These are phyloP conservation scores for Junonia oenone DNA, from an alignment of 2,888 invertebrate genomes.

Conservation along the genomic window DNA sequence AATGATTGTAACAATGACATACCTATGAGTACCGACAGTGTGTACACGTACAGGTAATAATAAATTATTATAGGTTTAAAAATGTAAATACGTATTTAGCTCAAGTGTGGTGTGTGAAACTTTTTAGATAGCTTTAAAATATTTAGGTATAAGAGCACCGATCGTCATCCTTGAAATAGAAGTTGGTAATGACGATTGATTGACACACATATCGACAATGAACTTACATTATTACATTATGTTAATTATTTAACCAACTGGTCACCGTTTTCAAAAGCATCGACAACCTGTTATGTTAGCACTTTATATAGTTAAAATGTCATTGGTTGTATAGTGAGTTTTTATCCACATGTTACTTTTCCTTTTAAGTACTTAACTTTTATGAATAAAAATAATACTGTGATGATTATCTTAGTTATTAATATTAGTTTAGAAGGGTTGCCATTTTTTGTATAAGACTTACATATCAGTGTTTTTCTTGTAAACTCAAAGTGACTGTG, in stretches of 20 bases:
- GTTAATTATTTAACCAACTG: background rate
- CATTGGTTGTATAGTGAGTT: background rate
- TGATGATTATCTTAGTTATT: slow-evolving; percentile 13
- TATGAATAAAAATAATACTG: slow-evolving; percentile 8
- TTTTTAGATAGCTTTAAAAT: background rate
- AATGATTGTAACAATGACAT: background rate
- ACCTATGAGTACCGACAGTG: background rate
- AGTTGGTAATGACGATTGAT: background rate
- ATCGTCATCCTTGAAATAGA: slow-evolving; percentile 6
- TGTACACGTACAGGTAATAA: background rate
- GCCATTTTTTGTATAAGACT: background rate
- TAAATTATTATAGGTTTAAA: background rate
- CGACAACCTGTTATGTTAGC: background rate
- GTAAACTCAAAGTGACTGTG: background rate
- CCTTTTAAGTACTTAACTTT: slow-evolving; percentile 1
- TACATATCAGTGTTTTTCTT: background rate
- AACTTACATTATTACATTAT: slow-evolving; percentile 9
- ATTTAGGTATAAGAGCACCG: background rate
- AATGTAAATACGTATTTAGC: background rate
- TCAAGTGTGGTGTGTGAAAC: background rate
- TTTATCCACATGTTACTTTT: background rate
- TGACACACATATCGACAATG: slow-evolving; percentile 9
- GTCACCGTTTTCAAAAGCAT: slow-evolving; percentile 5
- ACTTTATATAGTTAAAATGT: background rate
- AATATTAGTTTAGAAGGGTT: slow-evolving; percentile 1